Evolutionary conservation across 2,888 invertebrate species (phyloP).

Genomic region (Antheraea yamamai): DNA sequence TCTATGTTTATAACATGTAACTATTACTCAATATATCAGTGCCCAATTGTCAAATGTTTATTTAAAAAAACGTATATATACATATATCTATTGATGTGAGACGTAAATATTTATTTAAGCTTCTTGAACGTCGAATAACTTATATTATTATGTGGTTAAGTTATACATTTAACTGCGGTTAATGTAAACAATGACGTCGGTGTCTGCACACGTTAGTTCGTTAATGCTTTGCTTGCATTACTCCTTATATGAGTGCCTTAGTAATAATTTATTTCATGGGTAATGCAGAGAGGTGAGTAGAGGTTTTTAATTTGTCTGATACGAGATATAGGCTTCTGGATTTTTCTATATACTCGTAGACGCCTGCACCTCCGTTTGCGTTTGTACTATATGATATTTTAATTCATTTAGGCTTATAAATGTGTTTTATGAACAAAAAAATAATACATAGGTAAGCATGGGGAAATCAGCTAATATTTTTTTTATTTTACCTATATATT

Average conservation of each 20-base stretch:
- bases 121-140: constrained; percentile 4
- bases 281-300: background rate
- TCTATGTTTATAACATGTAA: background rate
- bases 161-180: constrained; percentile 6
- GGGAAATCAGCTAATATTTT: too few species aligned
- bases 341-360: background rate
- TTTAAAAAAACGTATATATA: background rate
- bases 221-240: constrained; percentile 6
- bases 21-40: background rate
- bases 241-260: background rate
- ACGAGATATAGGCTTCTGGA: background rate
- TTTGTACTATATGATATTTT: too few species aligned
- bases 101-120: constrained; percentile 1
- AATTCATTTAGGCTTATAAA: too few species aligned
- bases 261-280: background rate
- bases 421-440: too few species aligned
- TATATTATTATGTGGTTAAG: constrained; percentile 14
- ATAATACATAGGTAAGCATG: too few species aligned
- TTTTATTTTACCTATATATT: too few species aligned
- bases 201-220: constrained; percentile 21
- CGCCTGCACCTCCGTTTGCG: too few species aligned
- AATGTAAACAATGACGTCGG: constrained; percentile 34
- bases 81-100: background rate
- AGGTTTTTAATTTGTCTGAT: background rate
- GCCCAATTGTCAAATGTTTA: background rate